Evolutionary conservation across 2,888 invertebrate species (phyloP).

Genomic region (Diabrotica balteata): DNA sequence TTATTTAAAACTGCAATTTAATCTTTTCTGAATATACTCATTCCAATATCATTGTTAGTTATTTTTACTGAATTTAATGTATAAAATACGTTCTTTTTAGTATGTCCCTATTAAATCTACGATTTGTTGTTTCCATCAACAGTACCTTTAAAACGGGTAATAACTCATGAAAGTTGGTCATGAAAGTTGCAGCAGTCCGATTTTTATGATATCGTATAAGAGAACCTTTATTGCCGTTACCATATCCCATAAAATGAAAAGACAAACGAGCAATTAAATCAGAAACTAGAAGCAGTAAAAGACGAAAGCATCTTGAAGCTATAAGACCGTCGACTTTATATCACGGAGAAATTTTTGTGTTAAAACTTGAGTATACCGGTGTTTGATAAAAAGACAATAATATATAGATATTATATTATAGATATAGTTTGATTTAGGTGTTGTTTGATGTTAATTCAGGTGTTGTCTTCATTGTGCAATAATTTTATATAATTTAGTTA

Average conservation of each 20-base stretch:
- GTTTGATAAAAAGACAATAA: too few species aligned
- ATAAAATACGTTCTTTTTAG: not conserved
- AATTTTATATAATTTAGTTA: too few species aligned
- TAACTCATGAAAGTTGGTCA: slow-evolving; percentile 28
- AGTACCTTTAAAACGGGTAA: slow-evolving; percentile 21
- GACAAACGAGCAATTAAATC: slow-evolving; percentile 58
- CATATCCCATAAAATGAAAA: slow-evolving; percentile 49
- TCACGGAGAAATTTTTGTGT: not conserved
- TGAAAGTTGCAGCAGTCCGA: slow-evolving; percentile 33
- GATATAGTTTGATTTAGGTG: too few species aligned
- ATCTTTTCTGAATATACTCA: too few species aligned
- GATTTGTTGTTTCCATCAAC: slow-evolving; percentile 29
- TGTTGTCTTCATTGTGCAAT: too few species aligned
- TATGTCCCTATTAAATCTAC: slow-evolving; percentile 24
- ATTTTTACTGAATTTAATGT: too few species aligned
- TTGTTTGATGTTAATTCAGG: too few species aligned
- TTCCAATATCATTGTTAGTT: not conserved
- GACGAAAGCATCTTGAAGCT: slow-evolving; percentile 43
- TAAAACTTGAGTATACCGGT: too few species aligned
- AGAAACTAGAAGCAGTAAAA: slow-evolving; percentile 51
- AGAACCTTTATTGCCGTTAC: slow-evolving; percentile 42
- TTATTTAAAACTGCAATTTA: too few species aligned
- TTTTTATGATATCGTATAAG: slow-evolving; percentile 35
- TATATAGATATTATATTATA: not conserved
- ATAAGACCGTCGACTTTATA: slow-evolving; percentile 19